Evolutionary conservation across 2,797 vertebrate species (phyloP), one percentile per base, ranked within the genome.

Genomic region (Pelobates cultripes): DNA sequence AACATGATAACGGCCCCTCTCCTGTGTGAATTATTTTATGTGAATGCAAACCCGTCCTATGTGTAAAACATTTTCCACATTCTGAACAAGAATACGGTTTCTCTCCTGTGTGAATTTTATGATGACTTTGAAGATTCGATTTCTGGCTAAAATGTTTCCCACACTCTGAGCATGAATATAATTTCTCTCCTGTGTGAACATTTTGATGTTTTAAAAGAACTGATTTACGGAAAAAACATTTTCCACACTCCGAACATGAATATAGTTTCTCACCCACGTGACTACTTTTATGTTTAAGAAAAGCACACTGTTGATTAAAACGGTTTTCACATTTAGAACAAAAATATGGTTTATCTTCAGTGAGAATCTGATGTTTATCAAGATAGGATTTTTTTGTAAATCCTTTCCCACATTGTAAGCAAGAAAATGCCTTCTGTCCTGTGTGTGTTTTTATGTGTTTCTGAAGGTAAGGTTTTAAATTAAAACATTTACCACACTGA

Each of bases 401-500:
- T 51, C 47, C 47, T 51, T 51, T 51, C 47, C 47, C 47, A 10
- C 47, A 51, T 3, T 5, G 47, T 6, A 10, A 6, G 10, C 47
- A 51, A 51, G 5, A 10, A 51, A 40, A 13, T 10, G 64, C 17
- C 28, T 17, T 17, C 12, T 67, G 17, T 13, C 64, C 64, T 2
- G 64, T 67, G 64, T 67, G 64, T 6, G 47, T 51, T 10, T 51
- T 51, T 10, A 51, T 5, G 47, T 51, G 40, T 41, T 67, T 12
- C 28, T 28, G 64, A n/a, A 41, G 73, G 41, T 63, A 44, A n/a
- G 73, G 63, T 5, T 12, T 61, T 13, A 15, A 10, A 43, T 57
- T 63, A 40, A 75, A 75, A 64, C 73, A 61, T 63, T 75, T 75
- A 4, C 60, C 47, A 51, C 47, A 51, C 47, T 51, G 47, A 6